Evolutionary conservation across 2,113 vertebrate species (phyloP).

Genomic region (Notarius quadriscutis): DNA sequence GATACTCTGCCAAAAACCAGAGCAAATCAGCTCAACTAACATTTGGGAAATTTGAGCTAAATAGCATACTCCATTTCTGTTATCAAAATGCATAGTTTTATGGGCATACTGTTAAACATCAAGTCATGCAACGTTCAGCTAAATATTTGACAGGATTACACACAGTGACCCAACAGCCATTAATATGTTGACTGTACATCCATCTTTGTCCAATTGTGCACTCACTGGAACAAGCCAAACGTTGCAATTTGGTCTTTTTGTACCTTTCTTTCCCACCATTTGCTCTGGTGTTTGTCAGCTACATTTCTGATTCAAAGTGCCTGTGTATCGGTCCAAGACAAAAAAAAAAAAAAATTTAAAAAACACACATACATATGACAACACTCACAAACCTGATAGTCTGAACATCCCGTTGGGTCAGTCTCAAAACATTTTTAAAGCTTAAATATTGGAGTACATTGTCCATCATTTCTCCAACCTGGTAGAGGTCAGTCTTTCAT

Average conservation of each 20-base stretch:
- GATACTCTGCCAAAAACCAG: neutral
- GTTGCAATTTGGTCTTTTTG: neutral
- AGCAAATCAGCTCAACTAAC: neutral
- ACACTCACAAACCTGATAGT: conserved; percentile 30
- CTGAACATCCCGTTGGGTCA: conserved; percentile 22
- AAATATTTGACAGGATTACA: neutral
- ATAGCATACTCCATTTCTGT: neutral
- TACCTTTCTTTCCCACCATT: neutral
- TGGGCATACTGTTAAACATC: neutral
- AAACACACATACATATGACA: neutral
- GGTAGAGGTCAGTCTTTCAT: neutral
- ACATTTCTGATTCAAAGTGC: conserved; percentile 5
- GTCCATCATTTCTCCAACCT: conserved; percentile 19
- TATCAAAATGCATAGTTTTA: neutral
- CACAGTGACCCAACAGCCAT: neutral
- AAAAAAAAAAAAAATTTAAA: neutral
- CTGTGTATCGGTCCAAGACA: neutral
- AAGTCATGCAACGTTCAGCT: neutral
- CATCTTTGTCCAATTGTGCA: neutral
- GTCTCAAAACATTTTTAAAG: conserved; percentile 38
- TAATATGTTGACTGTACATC: neutral
- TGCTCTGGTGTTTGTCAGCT: neutral
- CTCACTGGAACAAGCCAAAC: neutral
- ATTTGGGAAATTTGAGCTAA: neutral
- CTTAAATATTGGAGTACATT: conserved; percentile 35